Base-by-base conservation (phyloP, 2,888 invertebrate species). In the Brenthis daphne region DNA sequence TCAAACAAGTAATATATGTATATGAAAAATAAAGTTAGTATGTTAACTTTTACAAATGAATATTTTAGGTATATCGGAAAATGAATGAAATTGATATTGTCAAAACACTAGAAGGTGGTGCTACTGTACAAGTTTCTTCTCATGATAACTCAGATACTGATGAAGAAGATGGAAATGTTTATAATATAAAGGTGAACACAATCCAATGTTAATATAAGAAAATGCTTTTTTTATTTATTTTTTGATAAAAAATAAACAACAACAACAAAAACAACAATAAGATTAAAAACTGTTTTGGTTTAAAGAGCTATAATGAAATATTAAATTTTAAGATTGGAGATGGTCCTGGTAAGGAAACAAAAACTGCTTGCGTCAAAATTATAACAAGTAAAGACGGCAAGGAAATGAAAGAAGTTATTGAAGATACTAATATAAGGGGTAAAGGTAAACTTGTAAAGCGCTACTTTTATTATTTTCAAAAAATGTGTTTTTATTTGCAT, bases 101-200 rank as follows among this genome's bases (percentile, higher is more conserved):
- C 57, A 87, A 90, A 71, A 85, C 90, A 14, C 75, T 87, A 24
- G 86, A 89, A 61, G 86, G 85, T 67, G 89, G 88, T 57, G 77
- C 90, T n/a, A 89, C 88, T 13, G 83, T 91, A 4, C 88, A 90
- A 77, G 85, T 91, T 6, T 84, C 84, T 20, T 84, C 90, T 12
- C 87, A 89, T 50, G 87, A 87, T 68, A 66, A 77, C 8, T 84
- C 85, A 0, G 92, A 91, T 20, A 88, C 85, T 6, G 88, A 87
- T 6, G 89, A 88, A 61, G 82, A 81, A 29, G 86, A 86, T 72
- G 86, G 85, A 51, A 85, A 87, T 83, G 81, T 89, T n/a, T 90
- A 85, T 67, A 87, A 85, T 77, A 80, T 92, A 20, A 90, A 90
- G 87, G 91, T 90, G 43, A 64, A 11, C 29, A 4, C 3, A 29